Percentiles rank a stretch among this genome's conserved stretches.
phyloP scores from a whole-genome alignment of 1,140 invertebrate species.

The Drosophila mauritiana region DNA sequence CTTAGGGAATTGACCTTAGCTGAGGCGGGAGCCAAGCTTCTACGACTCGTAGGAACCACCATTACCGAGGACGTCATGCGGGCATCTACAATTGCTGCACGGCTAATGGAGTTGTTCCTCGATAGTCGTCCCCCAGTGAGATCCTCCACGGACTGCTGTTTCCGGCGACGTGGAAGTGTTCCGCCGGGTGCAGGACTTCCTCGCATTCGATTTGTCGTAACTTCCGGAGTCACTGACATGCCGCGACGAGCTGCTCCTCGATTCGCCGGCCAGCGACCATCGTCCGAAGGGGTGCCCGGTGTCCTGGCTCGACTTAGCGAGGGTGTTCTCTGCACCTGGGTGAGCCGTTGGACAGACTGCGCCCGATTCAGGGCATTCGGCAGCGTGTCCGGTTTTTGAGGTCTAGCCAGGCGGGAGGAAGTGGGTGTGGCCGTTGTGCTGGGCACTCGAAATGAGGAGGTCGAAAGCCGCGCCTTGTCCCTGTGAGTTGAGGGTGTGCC shows the following conservation, averaged over 20 bases:
- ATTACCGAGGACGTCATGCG: slow-evolving; percentile 84
- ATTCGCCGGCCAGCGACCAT: slow-evolving; percentile 88
- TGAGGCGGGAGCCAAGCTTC: slow-evolving; percentile 63
- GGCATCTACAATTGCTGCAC: slow-evolving; percentile 61
- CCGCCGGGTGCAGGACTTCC: slow-evolving; percentile 85
- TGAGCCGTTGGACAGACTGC: slow-evolving; percentile 85
- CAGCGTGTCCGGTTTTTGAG: slow-evolving; percentile 85
- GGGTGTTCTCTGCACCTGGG: slow-evolving; percentile 86
- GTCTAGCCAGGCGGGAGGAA: slow-evolving; percentile 84
- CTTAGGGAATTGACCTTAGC: slow-evolving; percentile 71
- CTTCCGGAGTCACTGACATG: slow-evolving; percentile 73
- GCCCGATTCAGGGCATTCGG: slow-evolving; percentile 74
- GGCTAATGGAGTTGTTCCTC: slow-evolving; percentile 84
- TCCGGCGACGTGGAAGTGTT: slow-evolving; percentile 89
- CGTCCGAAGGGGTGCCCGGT: slow-evolving; percentile 88
- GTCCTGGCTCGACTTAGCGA: slow-evolving; percentile 87
- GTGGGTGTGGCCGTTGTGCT: slow-evolving; percentile 65
- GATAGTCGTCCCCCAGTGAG: slow-evolving; percentile 73
- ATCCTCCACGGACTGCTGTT: slow-evolving; percentile 86
- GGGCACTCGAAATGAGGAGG: slow-evolving; percentile 65
- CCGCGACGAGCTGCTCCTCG: slow-evolving; percentile 47
- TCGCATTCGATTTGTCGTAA: slow-evolving; percentile 72
- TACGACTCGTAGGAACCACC: slow-evolving; percentile 62
- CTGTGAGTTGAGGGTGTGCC: slow-evolving; percentile 15
- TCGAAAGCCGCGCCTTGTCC: slow-evolving; percentile 50